Evolutionary conservation across 2,797 vertebrate species (phyloP).

Genomic region (Hylomyscus alleni): DNA sequence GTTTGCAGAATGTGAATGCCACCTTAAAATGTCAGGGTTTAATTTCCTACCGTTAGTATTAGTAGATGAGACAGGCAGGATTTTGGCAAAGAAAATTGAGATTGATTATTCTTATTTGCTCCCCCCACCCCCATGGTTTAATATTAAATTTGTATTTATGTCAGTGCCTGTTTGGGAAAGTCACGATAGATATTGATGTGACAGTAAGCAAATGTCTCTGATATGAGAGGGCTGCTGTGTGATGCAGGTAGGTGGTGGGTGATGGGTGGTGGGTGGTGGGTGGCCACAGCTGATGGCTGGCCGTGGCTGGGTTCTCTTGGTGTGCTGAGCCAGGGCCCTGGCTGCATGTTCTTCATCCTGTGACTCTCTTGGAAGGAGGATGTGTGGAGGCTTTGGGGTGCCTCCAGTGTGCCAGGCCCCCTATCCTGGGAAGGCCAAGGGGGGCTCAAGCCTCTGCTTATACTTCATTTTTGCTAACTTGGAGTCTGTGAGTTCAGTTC

Average conservation of each 20-base stretch:
- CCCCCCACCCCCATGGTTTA: neutral
- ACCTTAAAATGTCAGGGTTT: neutral
- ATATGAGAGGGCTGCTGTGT: neutral
- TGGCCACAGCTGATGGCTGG: neutral
- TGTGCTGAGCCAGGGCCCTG: no score
- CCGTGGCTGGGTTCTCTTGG: neutral
- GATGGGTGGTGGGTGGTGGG: no score
- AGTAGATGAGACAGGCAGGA: neutral
- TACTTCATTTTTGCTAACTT: neutral
- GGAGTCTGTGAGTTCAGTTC: neutral
- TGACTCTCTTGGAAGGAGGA: rapidly evolving
- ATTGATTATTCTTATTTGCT: neutral
- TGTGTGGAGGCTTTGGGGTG: rapidly evolving
- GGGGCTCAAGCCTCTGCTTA: neutral
- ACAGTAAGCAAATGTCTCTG: neutral
- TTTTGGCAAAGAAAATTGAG: neutral
- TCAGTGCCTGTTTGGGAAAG: neutral
- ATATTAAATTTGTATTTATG: neutral
- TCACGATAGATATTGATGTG: neutral
- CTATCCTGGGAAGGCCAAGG: no score
- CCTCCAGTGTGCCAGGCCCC: rapidly evolving
- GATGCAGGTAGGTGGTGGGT: neutral
- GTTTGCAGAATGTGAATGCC: neutral
- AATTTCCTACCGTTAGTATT: neutral
- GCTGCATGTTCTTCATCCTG: neutral